Evolutionary conservation across 2,113 vertebrate species (phyloP).

Genomic region (Azemiops feae): DNA sequence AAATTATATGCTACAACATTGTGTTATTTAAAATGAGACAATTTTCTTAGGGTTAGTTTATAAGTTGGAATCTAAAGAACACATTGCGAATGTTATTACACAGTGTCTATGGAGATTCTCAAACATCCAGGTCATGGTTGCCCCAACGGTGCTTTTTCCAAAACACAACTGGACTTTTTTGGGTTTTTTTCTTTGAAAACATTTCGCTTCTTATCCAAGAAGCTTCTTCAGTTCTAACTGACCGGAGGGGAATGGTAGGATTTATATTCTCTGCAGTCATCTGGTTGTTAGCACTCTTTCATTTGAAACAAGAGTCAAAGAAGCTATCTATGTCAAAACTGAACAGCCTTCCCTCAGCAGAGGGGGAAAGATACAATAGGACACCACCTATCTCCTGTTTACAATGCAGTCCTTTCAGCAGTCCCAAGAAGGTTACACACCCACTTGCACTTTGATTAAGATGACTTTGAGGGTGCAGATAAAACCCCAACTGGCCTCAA

Average conservation of each 20-base stretch:
- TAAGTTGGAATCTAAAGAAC: background rate
- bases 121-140: background rate
- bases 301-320: background rate
- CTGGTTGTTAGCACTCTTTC: background rate
- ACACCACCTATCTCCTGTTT: no score
- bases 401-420: no score
- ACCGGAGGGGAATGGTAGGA: background rate
- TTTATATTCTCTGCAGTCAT: background rate
- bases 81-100: background rate
- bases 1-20: background rate
- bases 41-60: background rate
- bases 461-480: no score
- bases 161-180: background rate
- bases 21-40: background rate
- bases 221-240: background rate
- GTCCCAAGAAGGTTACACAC: no score
- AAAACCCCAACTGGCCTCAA: no score
- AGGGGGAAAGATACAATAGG: background rate
- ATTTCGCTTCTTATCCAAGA: background rate
- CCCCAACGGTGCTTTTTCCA: background rate
- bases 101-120: background rate
- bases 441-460: no score
- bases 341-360: background rate
- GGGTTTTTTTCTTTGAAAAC: background rate
- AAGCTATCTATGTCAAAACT: background rate